These are phyloP conservation scores for Petrocephalus zakoni DNA, from an alignment of 2,113 vertebrate genomes.

Conservation along the genomic window DNA sequence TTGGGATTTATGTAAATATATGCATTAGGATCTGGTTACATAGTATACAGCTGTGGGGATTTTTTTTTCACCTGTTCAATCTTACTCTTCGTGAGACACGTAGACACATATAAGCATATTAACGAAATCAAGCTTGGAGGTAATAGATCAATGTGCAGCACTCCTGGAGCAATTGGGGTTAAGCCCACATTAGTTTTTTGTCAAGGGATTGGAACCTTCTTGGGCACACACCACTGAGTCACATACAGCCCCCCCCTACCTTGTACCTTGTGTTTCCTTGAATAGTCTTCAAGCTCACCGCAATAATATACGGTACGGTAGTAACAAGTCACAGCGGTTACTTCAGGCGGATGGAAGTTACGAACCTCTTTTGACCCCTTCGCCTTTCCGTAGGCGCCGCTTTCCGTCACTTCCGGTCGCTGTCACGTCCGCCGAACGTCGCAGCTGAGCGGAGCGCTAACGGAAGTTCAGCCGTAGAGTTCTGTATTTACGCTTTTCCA, in stretches of 20 bases:
- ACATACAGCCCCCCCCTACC: neutral
- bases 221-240: neutral
- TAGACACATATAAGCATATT: neutral
- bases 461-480: conserved; percentile 10
- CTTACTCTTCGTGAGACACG: too few relatives aligned
- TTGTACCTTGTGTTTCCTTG: neutral
- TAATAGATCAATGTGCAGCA: neutral
- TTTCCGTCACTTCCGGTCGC: neutral
- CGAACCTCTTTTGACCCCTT: neutral
- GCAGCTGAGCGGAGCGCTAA: neutral
- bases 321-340: neutral
- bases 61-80: too few relatives aligned
- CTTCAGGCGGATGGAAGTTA: neutral
- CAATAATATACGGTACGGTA: neutral
- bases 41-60: too few relatives aligned
- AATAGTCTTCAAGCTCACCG: neutral
- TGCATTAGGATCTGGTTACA: neutral
- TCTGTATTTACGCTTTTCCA: conserved; percentile 12
- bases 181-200: neutral
- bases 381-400: neutral
- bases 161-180: neutral
- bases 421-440: conserved; percentile 14
- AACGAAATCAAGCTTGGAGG: neutral
- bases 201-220: neutral
- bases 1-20: neutral